Evolutionary conservation across 2,888 invertebrate species (phyloP).

Genomic region (Alitta virens): DNA sequence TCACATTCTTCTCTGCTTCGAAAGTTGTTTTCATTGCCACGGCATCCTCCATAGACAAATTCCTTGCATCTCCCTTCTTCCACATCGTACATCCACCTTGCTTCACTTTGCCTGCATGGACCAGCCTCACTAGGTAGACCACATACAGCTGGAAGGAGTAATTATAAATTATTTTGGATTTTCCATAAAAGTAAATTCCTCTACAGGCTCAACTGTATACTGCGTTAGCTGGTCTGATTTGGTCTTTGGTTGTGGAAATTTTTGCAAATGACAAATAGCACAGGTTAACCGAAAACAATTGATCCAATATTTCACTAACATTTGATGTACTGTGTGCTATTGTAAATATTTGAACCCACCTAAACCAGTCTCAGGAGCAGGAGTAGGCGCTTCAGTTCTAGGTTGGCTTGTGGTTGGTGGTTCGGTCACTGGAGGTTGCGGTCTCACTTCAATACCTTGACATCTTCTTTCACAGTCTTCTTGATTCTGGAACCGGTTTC

Average conservation of each 20-base stretch:
- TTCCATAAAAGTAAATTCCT: no score
- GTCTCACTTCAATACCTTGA: background rate
- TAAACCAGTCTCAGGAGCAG: background rate
- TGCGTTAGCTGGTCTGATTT: no score
- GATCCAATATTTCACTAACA: no score
- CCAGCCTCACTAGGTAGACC: slow-evolving; percentile 35
- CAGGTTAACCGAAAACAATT: no score
- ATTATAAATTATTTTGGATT: no score
- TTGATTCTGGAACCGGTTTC: slow-evolving; percentile 68
- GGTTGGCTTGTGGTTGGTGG: background rate
- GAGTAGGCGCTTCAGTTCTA: background rate
- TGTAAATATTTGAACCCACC: background rate
- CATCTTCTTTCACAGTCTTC: slow-evolving; percentile 34
- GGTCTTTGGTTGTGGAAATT: no score
- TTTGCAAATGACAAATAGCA: no score
- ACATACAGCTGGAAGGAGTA: slow-evolving; percentile 31
- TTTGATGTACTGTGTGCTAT: no score
- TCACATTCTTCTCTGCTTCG: slow-evolving; percentile 17
- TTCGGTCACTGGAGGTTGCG: background rate
- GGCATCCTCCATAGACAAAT: slow-evolving; percentile 30
- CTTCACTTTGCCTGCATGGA: slow-evolving; percentile 22
- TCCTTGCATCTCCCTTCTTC: slow-evolving; percentile 24
- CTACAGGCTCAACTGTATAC: no score
- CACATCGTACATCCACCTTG: slow-evolving; percentile 30
- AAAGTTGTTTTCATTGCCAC: slow-evolving; percentile 30